These are phyloP conservation scores for Leuctra nigra DNA, from an alignment of 2,888 invertebrate genomes.

Conservation along the genomic window DNA sequence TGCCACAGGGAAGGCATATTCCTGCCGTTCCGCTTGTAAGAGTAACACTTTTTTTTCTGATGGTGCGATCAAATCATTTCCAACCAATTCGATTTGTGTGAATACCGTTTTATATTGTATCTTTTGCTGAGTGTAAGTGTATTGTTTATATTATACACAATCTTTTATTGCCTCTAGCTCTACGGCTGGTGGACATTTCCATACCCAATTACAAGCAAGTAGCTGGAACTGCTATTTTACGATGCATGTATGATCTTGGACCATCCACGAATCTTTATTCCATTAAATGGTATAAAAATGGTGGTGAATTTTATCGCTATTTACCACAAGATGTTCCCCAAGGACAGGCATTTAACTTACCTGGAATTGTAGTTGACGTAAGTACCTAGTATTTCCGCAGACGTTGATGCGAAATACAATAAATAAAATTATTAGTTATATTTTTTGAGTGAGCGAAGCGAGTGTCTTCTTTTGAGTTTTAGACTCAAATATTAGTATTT, in stretches of 20 bases:
- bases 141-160: too few relatives aligned
- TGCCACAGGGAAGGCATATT: too few relatives aligned
- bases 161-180: background rate
- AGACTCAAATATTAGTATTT: background rate
- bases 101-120: too few relatives aligned
- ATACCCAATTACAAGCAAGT: background rate
- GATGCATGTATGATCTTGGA: constrained; percentile 9
- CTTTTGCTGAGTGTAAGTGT: too few relatives aligned
- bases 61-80: too few relatives aligned
- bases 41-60: too few relatives aligned
- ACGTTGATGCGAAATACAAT: too few relatives aligned
- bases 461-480: background rate
- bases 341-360: background rate
- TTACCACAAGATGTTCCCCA: background rate
- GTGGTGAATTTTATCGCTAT: constrained; percentile 2
- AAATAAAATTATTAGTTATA: background rate
- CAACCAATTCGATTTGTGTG: too few relatives aligned
- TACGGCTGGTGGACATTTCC: background rate
- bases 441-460: background rate
- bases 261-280: background rate
- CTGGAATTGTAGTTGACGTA: constrained; percentile 1
- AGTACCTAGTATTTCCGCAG: background rate
- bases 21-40: too few relatives aligned
- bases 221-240: background rate
- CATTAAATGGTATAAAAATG: constrained; percentile 10